A percentile compares a stretch with the other conserved stretches of the same genome.
These are phyloP conservation scores for Phortica magna DNA, from an alignment of 2,888 invertebrate genomes.

Conservation along the genomic window DNA sequence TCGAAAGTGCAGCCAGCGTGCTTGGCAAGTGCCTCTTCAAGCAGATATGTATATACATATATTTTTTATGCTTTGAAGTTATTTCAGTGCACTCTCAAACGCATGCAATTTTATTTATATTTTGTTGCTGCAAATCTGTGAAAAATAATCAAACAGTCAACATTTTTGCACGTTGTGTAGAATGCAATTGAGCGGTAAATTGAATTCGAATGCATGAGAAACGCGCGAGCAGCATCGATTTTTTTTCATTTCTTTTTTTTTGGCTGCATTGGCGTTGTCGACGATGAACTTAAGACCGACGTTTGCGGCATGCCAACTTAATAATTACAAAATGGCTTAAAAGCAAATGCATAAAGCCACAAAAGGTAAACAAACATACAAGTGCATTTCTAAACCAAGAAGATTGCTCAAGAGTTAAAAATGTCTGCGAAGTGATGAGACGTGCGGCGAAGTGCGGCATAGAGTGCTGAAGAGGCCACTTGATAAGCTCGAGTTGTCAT, in stretches of 20 bases:
- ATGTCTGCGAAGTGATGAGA: not conserved
- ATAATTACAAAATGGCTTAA: not conserved
- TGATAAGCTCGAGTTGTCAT: constrained; percentile 9
- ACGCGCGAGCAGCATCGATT: not conserved
- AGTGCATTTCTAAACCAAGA: not conserved
- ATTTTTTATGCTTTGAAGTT: constrained; percentile 1
- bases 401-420: not conserved
- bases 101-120: not conserved
- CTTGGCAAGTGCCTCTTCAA: not conserved
- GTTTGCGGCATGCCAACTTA: constrained; percentile 2
- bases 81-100: not conserved
- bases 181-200: constrained; percentile 23
- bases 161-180: not conserved
- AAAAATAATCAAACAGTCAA: not conserved
- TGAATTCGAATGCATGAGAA: constrained; percentile 3
- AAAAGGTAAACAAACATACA: not conserved
- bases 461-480: not conserved
- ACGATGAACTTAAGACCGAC: not conserved
- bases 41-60: not conserved
- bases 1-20: not conserved
- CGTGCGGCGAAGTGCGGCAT: not conserved
- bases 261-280: not conserved
- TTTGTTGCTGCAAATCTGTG: not conserved
- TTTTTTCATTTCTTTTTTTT: no score
- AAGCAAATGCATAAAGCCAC: not conserved